Evolutionary conservation across 2,113 vertebrate genomes (phyloP).

Genomic region (Tachysurus vachellii): DNA sequence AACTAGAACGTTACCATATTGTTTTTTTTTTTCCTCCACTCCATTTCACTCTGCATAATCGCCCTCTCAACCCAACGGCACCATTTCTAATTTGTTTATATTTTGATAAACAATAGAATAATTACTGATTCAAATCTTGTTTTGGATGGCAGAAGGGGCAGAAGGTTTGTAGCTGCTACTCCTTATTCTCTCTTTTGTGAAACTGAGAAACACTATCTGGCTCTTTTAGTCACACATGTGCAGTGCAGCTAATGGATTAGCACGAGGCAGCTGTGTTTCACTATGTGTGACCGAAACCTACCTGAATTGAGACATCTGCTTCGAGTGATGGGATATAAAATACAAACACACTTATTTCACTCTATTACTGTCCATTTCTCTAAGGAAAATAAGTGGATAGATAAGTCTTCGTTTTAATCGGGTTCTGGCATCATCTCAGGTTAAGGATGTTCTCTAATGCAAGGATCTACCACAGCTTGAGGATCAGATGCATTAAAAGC

Average conservation of each 20-base stretch:
- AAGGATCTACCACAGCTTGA: background rate
- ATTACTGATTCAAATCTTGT: conserved; percentile 40
- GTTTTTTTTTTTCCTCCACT: conserved; percentile 12
- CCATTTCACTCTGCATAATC: conserved; percentile 31
- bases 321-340: conserved; percentile 34
- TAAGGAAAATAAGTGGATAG: background rate
- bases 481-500: background rate
- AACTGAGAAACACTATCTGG: conserved; percentile 6
- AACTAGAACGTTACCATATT: background rate
- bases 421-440: background rate
- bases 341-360: conserved; percentile 17
- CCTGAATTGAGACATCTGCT: conserved; percentile 56
- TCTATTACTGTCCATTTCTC: background rate
- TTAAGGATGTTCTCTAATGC: background rate
- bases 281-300: conserved; percentile 47
- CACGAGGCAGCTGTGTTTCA: conserved; percentile 42
- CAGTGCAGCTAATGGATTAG: conserved; percentile 49
- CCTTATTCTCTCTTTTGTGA: conserved; percentile 13
- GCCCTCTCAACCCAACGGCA: conserved; percentile 19
- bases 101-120: conserved; percentile 49
- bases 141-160: conserved; percentile 28
- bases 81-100: conserved; percentile 47
- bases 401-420: background rate
- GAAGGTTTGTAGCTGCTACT: conserved; percentile 22
- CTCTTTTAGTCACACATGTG: conserved; percentile 46